A percentile compares a stretch with the other conserved stretches of the same genome.
Evolutionary conservation across 1,140 invertebrate species (phyloP).

Genomic region (Lucilia sericata): DNA sequence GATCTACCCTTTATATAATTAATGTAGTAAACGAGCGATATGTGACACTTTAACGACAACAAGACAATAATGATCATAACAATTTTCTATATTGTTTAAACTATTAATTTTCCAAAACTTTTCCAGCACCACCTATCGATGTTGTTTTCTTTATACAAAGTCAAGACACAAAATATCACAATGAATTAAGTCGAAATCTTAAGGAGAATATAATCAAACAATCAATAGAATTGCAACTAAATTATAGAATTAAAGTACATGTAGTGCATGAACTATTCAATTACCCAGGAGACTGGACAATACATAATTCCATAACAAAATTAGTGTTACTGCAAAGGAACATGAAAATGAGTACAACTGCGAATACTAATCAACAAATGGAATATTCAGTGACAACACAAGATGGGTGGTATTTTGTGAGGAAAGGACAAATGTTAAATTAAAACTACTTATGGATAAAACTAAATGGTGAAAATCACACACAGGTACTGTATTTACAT

Average conservation of each 20-base stretch:
- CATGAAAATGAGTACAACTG: background rate
- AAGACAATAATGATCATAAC: no score
- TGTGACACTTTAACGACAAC: no score
- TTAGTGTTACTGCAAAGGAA: slow-evolving; percentile 54
- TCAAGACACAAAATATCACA: slow-evolving; percentile 47
- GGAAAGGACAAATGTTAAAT: slow-evolving; percentile 73
- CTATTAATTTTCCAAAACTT: no score
- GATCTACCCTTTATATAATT: no score
- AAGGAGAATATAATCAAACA: slow-evolving; percentile 53
- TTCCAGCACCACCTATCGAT: slow-evolving; percentile 49
- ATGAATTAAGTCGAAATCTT: slow-evolving; percentile 51
- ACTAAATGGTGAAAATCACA: slow-evolving; percentile 69
- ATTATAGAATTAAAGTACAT: slow-evolving; percentile 68
- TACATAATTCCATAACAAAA: slow-evolving; percentile 73
- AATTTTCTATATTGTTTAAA: background rate
- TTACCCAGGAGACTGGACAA: slow-evolving; percentile 75
- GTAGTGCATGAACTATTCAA: slow-evolving; percentile 75
- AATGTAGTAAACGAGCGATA: no score
- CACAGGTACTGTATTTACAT: slow-evolving; percentile 32
- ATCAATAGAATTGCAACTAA: slow-evolving; percentile 44
- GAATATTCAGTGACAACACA: slow-evolving; percentile 58
- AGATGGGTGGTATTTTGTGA: slow-evolving; percentile 77
- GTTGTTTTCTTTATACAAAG: slow-evolving; percentile 60
- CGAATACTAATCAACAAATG: background rate
- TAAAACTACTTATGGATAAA: slow-evolving; percentile 70